Conservation (phyloP, 1,140 invertebrate species). For the Drosophila malerkotliana region DNA sequence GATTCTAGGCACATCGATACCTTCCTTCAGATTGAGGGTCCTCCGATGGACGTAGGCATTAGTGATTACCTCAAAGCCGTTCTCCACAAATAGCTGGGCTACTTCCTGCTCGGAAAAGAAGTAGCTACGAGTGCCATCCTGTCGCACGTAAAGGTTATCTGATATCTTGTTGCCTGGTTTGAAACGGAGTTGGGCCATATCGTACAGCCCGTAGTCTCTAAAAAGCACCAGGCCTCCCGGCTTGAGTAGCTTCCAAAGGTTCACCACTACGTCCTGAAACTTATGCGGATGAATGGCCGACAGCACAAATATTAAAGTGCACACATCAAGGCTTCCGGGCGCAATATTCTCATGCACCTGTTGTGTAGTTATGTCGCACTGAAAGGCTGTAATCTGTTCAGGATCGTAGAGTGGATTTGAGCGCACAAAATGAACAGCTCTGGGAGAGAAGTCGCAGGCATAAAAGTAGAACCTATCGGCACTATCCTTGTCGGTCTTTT, state of each 20-base stretch:
- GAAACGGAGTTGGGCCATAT: constrained; percentile 98
- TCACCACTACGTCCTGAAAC: constrained; percentile 89
- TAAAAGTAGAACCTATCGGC: constrained; percentile 89
- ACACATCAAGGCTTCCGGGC: constrained; percentile 89
- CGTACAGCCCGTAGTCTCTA: constrained; percentile 98
- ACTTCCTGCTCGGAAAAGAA: constrained; percentile 91
- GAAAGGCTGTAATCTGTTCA: constrained; percentile 90
- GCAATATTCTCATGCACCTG: constrained; percentile 86
- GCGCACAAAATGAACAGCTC: constrained; percentile 95
- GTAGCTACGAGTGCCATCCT: constrained; percentile 97
- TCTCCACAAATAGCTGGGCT: constrained; percentile 84
- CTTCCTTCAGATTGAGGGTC: constrained; percentile 96
- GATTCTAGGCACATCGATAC: constrained; percentile 93
- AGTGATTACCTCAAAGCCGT: constrained; percentile 88
- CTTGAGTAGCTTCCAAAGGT: constrained; percentile 89
- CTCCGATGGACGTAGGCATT: constrained; percentile 93
- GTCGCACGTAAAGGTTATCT: constrained; percentile 98
- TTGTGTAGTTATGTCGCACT: constrained; percentile 88
- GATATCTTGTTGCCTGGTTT: constrained; percentile 95
- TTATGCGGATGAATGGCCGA: constrained; percentile 96
- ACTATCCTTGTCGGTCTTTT: constrained; percentile 70
- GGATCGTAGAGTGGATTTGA: constrained; percentile 85
- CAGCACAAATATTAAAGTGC: constrained; percentile 97
- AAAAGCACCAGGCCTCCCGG: constrained; percentile 94
- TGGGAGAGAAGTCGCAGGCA: constrained; percentile 97